Base-by-base conservation (phyloP, 2,797 vertebrate genomes). In the Lerista edwardsae region DNA sequence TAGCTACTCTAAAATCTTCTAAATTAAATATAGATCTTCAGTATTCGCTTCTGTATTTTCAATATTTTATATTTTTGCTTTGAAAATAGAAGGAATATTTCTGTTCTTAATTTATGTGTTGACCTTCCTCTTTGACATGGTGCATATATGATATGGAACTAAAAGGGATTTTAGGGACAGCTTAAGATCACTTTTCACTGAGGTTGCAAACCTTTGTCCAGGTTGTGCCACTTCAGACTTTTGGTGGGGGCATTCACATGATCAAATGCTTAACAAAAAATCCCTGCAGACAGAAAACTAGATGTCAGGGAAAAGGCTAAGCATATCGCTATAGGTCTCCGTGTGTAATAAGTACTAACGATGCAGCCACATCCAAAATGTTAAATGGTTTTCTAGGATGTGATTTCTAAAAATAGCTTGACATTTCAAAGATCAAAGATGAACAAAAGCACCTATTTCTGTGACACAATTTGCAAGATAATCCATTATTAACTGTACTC, bases 281-380 rank as follows among this genome's bases (percentile, higher is more conserved):
- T 41, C 65, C n/a, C 23, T 39, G 1, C 4, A 73, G 64, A 31
- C 23, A 79, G 47, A 55, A 84, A 79, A 74, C 14, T 12, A 51
- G 57, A 64, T 27, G 44, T 64, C 55, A 51, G 19, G 23, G 44
- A 79, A 61, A 74, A 74, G 68, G 61, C 27, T 39, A 67, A 77
- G 47, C 81, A 79, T 86, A 62, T 86, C 82, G 80, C 71, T 77
- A 80, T 68, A 78, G 85, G 87, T 84, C 86, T 85, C 82, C 88
- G 87, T 80, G 88, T 91, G 83, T 84, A 90, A 88, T 91, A 93
- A 92, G 89, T 85, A 90, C 93, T 93, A 93, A 91, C 90, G 87
- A 17, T 57, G 62, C 69, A 88, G 79, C 75, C 91, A 79, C 84
- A 79, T 93, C 90, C 92, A 94, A 82, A 92, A 81, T 80, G 86